Percentiles rank a stretch among this genome's conserved stretches.
These are phyloP conservation scores for Antigone vipio DNA, from an alignment of 2,113 vertebrate genomes.

Conservation along the genomic window DNA sequence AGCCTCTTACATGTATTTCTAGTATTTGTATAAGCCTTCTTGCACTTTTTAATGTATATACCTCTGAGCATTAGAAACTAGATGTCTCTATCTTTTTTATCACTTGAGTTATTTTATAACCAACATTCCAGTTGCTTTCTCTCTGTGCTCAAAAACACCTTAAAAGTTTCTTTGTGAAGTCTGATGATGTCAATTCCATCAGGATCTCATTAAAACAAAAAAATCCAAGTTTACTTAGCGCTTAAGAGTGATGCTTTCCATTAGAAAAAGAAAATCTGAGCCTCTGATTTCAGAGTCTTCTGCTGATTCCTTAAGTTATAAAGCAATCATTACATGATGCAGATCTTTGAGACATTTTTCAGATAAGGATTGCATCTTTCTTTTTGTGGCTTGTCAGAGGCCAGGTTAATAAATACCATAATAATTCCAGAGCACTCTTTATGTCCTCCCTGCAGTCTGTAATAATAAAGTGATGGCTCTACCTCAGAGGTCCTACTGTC, in stretches of 20 bases:
- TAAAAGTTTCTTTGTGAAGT: not conserved
- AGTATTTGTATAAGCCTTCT: not conserved
- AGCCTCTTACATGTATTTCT: not conserved
- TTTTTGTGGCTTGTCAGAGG: not conserved
- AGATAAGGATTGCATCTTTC: not conserved
- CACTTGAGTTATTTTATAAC: not conserved
- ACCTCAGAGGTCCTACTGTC: not conserved
- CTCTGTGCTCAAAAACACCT: not conserved
- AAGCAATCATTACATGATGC: not conserved
- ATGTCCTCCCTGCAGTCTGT: not conserved
- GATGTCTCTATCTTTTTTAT: not conserved
- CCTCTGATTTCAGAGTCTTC: not conserved
- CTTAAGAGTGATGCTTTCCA: not conserved
- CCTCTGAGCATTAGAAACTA: not conserved
- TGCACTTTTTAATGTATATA: not conserved
- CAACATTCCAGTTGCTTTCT: not conserved
- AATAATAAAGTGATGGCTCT: not conserved
- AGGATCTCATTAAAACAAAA: not conserved
- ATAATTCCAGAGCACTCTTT: not conserved
- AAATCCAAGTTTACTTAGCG: not conserved
- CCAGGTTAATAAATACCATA: not conserved
- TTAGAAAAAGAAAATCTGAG: not conserved
- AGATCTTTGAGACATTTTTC: not conserved
- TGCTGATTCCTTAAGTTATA: not conserved
- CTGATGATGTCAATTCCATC: not conserved